phyloP scores from a whole-genome alignment of 2,113 vertebrate species.

The Poeciliopsis turrubarensis region DNA sequence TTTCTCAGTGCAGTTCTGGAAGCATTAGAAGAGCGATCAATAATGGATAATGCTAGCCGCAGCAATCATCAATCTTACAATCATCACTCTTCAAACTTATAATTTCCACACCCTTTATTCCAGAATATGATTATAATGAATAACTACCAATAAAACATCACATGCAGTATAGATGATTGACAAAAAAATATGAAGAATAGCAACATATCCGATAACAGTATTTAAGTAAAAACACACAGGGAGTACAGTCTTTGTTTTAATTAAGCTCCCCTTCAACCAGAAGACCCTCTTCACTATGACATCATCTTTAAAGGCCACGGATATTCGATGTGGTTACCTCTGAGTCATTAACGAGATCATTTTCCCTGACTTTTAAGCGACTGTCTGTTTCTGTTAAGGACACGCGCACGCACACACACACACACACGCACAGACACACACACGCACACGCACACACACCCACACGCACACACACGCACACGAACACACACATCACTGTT shows the following conservation, averaged over 20 bases:
- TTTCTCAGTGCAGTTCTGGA: no score
- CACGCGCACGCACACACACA: neutral
- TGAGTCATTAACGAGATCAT: constrained; percentile 57
- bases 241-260: neutral
- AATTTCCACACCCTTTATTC: constrained; percentile 1
- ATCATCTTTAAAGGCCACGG: constrained; percentile 49
- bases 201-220: neutral
- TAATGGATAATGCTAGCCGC: no score
- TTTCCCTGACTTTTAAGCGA: constrained; percentile 43
- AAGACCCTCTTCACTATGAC: constrained; percentile 54
- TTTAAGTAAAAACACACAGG: constrained; percentile 1
- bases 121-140: neutral
- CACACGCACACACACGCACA: no score
- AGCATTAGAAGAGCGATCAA: no score
- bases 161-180: neutral
- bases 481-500: constrained; percentile 2
- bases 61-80: no score
- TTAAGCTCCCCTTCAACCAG: constrained; percentile 31
- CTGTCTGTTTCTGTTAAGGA: constrained; percentile 17
- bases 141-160: neutral
- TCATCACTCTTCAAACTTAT: neutral
- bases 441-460: neutral
- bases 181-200: constrained; percentile 10
- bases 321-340: constrained; percentile 31
- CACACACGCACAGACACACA: neutral